Conservation (phyloP, 1,140 invertebrate genomes). For the Drosophila bifasciata region DNA sequence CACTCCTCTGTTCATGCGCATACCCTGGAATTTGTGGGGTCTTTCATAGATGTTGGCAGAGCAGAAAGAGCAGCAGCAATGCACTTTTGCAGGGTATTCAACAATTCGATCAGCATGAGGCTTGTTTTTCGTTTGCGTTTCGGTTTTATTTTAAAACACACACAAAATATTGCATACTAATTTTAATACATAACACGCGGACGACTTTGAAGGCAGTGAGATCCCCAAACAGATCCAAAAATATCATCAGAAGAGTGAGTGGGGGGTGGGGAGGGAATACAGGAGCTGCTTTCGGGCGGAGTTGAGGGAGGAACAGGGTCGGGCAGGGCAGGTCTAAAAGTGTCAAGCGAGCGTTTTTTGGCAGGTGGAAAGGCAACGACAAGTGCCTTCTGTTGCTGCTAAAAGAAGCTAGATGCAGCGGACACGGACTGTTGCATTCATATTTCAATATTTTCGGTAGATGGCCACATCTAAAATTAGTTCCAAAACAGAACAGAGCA, state of each 20-base stretch:
- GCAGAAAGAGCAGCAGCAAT: no score
- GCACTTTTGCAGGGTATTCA: no score
- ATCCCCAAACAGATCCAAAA: constrained; percentile 40
- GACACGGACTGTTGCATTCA: constrained; percentile 59
- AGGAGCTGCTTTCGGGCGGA: not conserved
- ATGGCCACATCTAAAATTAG: constrained; percentile 58
- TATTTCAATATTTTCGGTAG: constrained; percentile 74
- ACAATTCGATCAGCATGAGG: no score
- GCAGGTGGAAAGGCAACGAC: constrained; percentile 73
- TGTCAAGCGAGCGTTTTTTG: constrained; percentile 70
- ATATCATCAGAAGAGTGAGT: constrained; percentile 43
- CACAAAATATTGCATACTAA: constrained; percentile 83
- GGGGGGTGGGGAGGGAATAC: not conserved
- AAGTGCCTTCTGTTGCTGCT: constrained; percentile 44
- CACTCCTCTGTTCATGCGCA: constrained; percentile 13
- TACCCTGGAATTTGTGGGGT: no score
- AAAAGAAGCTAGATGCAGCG: constrained; percentile 26
- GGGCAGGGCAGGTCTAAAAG: constrained; percentile 52
- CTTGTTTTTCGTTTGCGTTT: constrained; percentile 25
- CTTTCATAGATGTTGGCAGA: no score
- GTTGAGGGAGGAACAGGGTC: not conserved
- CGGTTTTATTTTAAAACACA: constrained; percentile 52
- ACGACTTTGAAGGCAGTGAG: constrained; percentile 61
- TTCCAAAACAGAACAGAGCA: constrained; percentile 17
- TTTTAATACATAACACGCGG: constrained; percentile 81